These are phyloP conservation scores for Brachycybe producta DNA, from an alignment of 2,888 invertebrate genomes.

Conservation along the genomic window DNA sequence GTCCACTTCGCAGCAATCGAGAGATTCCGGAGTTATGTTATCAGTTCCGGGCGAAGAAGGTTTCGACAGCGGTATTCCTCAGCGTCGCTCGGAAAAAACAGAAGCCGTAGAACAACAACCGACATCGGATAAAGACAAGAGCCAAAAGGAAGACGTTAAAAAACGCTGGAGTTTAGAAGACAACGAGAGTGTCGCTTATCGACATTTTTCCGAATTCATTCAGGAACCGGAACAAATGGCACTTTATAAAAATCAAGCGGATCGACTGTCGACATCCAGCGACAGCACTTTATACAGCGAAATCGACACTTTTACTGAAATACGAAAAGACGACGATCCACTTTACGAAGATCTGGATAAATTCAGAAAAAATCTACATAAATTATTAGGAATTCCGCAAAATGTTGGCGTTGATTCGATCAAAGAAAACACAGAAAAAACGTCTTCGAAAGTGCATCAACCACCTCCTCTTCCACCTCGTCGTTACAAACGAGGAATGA, in stretches of 20 bases:
- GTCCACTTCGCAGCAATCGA: slow-evolving; percentile 8
- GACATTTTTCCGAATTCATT: background rate
- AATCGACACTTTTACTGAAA: background rate
- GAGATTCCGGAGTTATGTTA: slow-evolving; percentile 17
- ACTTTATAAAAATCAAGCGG: background rate
- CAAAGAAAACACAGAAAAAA: background rate
- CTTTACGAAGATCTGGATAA: slow-evolving; percentile 19
- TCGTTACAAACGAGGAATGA: slow-evolving; percentile 13
- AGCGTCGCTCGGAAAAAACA: too few species aligned
- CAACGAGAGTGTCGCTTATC: background rate
- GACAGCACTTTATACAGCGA: slow-evolving; percentile 15
- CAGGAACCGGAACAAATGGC: slow-evolving; percentile 1
- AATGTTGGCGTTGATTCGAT: background rate
- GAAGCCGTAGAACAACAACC: too few species aligned
- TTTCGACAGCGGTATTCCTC: background rate
- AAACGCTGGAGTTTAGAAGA: background rate
- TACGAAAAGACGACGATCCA: slow-evolving; percentile 9
- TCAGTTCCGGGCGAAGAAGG: background rate
- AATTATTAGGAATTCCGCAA: slow-evolving; percentile 16
- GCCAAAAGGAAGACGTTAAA: background rate
- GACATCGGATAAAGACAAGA: background rate
- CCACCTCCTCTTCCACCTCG: slow-evolving; percentile 19
- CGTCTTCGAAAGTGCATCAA: background rate
- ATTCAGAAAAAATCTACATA: slow-evolving; percentile 19
- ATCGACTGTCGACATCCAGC: slow-evolving; percentile 4